A percentile compares a stretch with the other conserved stretches of the same genome.
Evolutionary conservation across 2,888 invertebrate genomes (phyloP).

Genomic region (Dasypolia templi): DNA sequence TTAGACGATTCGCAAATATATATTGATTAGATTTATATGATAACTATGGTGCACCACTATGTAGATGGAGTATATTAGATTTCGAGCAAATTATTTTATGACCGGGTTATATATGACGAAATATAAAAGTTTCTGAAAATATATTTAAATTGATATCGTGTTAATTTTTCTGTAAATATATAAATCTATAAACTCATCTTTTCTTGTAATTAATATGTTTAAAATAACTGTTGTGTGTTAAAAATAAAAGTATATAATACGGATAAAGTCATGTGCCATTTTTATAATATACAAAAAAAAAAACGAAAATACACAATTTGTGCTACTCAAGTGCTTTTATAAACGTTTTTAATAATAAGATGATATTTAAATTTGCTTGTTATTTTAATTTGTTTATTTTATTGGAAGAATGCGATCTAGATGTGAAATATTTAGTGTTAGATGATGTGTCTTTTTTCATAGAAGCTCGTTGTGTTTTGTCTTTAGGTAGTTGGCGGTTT

Average conservation of each 20-base stretch:
- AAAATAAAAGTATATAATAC: conserved; percentile 80
- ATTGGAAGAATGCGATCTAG: conserved; percentile 77
- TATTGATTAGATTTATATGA: conserved; percentile 80
- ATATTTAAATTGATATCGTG: conserved; percentile 79
- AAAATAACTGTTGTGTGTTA: conserved; percentile 83
- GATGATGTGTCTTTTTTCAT: conserved; percentile 67
- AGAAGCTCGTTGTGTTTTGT: conserved; percentile 70
- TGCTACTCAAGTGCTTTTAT: conserved; percentile 89
- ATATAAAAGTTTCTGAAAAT: conserved; percentile 73
- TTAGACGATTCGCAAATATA: conserved; percentile 79
- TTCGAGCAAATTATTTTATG: conserved; percentile 71
- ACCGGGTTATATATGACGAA: conserved; percentile 64
- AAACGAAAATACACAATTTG: conserved; percentile 78
- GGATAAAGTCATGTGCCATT: conserved; percentile 86
- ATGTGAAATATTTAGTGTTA: conserved; percentile 76
- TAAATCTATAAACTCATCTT: conserved; percentile 78
- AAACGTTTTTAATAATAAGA: conserved; percentile 80
- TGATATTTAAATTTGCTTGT: conserved; percentile 90
- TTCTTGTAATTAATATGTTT: conserved; percentile 75
- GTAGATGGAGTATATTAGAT: conserved; percentile 81
- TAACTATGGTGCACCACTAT: conserved; percentile 88
- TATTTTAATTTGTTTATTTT: conserved; percentile 76
- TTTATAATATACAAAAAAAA: conserved; percentile 73
- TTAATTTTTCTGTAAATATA: conserved; percentile 86
- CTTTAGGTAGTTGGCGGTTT: conserved; percentile 68